Evolutionary conservation across 2,797 vertebrate genomes (phyloP).

Genomic region (Peromyscus aztecus): DNA sequence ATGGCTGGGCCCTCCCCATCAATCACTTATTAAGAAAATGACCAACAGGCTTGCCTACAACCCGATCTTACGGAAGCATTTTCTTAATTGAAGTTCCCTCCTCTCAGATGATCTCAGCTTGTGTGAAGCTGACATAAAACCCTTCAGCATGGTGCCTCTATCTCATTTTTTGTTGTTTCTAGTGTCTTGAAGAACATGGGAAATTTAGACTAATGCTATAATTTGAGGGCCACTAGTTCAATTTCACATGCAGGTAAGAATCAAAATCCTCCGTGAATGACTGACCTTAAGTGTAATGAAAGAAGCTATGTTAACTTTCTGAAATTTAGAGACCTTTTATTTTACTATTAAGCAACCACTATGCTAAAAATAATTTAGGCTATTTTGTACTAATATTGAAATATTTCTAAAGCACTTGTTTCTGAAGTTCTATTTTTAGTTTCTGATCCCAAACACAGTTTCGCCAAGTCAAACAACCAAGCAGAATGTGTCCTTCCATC

Average conservation of each 20-base stretch:
- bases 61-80: neutral
- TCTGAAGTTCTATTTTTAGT: neutral
- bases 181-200: neutral
- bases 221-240: neutral
- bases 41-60: neutral
- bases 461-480: neutral
- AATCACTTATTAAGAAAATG: neutral
- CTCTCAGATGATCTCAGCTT: neutral
- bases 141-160: neutral
- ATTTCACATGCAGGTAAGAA: slow-evolving; percentile 28
- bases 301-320: neutral
- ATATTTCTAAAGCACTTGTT: neutral
- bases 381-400: neutral
- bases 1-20: too few species aligned
- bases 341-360: slow-evolving; percentile 24
- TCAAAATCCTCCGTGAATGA: slow-evolving; percentile 43
- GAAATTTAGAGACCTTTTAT: slow-evolving; percentile 11
- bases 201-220: neutral
- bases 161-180: slow-evolving; percentile 27
- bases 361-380: slow-evolving; percentile 16
- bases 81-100: neutral
- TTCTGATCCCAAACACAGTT: neutral
- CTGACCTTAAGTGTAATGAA: neutral
- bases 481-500: neutral
- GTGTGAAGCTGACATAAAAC: neutral